Evolutionary conservation across 2,888 invertebrate species (phyloP).

Genomic region (Celastrina argiolus): DNA sequence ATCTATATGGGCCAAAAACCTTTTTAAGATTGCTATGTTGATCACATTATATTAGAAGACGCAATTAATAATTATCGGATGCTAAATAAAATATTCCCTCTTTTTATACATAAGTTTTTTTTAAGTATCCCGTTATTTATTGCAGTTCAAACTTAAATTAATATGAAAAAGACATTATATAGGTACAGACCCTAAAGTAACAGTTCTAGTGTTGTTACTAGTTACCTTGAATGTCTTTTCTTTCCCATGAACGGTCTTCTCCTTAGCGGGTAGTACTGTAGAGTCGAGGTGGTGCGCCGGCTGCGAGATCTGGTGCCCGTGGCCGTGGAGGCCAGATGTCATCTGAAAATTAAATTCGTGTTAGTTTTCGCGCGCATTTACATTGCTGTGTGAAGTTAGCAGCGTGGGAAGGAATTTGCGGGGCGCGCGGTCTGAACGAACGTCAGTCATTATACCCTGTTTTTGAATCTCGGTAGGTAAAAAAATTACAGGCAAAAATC

Average conservation of each 20-base stretch:
- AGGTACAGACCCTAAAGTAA: too few relatives aligned
- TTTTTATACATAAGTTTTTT: too few relatives aligned
- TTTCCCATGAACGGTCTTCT: slow-evolving; percentile 74
- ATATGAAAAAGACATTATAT: background rate
- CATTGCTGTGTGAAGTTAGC: background rate
- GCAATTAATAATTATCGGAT: too few relatives aligned
- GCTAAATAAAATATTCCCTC: too few relatives aligned
- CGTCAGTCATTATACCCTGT: background rate
- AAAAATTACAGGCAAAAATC: too few relatives aligned
- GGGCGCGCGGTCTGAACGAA: background rate
- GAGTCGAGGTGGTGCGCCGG: slow-evolving; percentile 65
- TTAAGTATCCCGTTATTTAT: too few relatives aligned
- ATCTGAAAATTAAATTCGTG: slow-evolving; percentile 50
- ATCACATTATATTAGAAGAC: too few relatives aligned
- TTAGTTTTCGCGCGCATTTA: background rate
- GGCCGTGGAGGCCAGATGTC: slow-evolving; percentile 66
- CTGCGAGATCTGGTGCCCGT: slow-evolving; percentile 66
- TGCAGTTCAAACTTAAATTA: too few relatives aligned
- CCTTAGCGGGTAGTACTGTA: slow-evolving; percentile 57
- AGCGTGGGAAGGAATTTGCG: background rate
- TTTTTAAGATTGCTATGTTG: too few relatives aligned
- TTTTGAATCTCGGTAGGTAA: too few relatives aligned
- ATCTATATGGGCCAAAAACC: too few relatives aligned
- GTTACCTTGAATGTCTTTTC: slow-evolving; percentile 76
- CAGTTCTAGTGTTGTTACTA: too few relatives aligned